These are phyloP conservation scores for Craseonycteris thonglongyai DNA, from an alignment of 2,113 vertebrate species.

Conservation along the genomic window DNA sequence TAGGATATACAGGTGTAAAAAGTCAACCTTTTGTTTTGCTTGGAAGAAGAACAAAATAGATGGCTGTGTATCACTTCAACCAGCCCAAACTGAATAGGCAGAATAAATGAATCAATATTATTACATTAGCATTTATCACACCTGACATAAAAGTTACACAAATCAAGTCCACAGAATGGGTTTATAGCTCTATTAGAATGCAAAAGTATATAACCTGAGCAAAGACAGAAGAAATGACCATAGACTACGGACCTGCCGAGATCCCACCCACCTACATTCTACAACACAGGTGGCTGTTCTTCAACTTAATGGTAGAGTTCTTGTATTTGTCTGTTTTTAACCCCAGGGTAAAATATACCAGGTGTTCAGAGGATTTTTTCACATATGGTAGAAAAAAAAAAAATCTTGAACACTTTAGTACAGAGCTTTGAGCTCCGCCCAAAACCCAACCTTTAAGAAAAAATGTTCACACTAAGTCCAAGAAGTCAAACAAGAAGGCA, in stretches of 20 bases:
- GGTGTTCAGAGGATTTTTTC: not conserved
- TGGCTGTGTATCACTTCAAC: slow-evolving; percentile 6
- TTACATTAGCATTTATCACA: slow-evolving; percentile 52
- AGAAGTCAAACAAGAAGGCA: slow-evolving; percentile 29
- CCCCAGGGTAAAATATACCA: not conserved
- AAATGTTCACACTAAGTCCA: not conserved
- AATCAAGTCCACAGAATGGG: not conserved
- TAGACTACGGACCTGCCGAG: not conserved
- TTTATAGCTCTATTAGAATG: slow-evolving; percentile 28
- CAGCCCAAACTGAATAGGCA: not conserved
- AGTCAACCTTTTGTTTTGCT: slow-evolving; percentile 43
- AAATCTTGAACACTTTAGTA: not conserved
- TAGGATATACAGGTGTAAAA: slow-evolving; percentile 13
- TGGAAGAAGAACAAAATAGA: slow-evolving; percentile 37
- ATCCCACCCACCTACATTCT: not conserved
- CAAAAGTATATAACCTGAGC: slow-evolving; percentile 4
- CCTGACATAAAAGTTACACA: slow-evolving; percentile 47
- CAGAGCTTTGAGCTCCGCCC: not conserved
- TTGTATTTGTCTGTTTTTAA: not conserved
- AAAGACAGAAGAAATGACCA: not conserved
- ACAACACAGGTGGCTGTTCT: not conserved
- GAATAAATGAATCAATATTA: slow-evolving; percentile 55
- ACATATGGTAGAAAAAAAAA: not conserved
- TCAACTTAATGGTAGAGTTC: not conserved
- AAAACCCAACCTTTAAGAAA: slow-evolving; percentile 44